These are phyloP conservation scores for Podarcis siculus DNA, from an alignment of 2,797 vertebrate species.

Conservation along the genomic window DNA sequence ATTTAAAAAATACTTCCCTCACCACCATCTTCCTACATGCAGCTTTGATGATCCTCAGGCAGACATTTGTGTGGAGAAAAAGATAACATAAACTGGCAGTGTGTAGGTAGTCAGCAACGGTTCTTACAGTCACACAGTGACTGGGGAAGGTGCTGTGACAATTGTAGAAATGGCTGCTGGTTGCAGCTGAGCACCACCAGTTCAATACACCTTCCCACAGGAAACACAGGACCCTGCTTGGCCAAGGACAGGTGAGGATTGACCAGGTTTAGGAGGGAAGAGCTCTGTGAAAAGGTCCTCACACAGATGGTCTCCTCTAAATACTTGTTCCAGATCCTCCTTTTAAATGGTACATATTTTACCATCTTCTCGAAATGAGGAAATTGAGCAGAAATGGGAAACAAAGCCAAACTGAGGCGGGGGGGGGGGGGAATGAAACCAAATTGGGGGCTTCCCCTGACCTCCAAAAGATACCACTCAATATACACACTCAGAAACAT, in stretches of 20 bases:
- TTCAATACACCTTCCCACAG: neutral
- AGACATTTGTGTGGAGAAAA: neutral
- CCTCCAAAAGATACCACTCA: neutral
- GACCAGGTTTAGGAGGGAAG: neutral
- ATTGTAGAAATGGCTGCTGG: neutral
- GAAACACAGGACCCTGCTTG: neutral
- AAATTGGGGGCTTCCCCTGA: neutral
- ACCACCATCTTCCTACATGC: neutral
- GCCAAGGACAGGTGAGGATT: neutral
- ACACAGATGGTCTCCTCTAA: too few species aligned
- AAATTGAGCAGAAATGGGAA: constrained; percentile 58
- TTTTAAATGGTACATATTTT: constrained; percentile 10
- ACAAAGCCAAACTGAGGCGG: constrained; percentile 3
- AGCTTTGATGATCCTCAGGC: neutral
- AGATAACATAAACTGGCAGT: neutral
- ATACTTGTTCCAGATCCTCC: too few species aligned
- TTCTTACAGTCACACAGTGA: neutral
- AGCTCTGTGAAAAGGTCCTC: neutral
- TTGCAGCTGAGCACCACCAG: neutral
- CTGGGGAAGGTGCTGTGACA: neutral
- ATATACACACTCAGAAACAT: neutral
- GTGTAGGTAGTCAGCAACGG: neutral
- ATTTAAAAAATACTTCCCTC: neutral
- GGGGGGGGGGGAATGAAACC: neutral
- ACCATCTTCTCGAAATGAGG: constrained; percentile 57